phyloP scores from a whole-genome alignment of 1,140 invertebrate genomes.

The Bemisia tabaci region DNA sequence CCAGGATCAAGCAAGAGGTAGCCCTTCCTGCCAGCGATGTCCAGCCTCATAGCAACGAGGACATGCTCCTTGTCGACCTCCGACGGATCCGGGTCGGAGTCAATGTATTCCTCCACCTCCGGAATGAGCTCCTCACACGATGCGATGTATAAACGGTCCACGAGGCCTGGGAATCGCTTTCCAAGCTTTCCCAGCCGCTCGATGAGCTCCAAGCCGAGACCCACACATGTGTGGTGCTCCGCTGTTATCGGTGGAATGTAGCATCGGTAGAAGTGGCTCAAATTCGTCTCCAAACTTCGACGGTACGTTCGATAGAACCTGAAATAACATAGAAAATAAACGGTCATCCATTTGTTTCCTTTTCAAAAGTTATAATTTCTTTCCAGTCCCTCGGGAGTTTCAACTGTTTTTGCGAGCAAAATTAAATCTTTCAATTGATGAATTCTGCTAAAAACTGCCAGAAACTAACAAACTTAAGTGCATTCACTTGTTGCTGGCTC shows the following conservation, averaged over 20 bases:
- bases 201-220: conserved; percentile 64
- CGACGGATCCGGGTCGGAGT: conserved; percentile 22
- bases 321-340: conserved; percentile 9
- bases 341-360: too few relatives aligned
- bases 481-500: background rate
- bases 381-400: too few relatives aligned
- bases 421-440: background rate
- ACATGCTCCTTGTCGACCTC: conserved; percentile 72
- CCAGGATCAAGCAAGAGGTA: conserved; percentile 74
- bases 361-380: too few relatives aligned
- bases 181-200: conserved; percentile 39
- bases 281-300: conserved; percentile 39
- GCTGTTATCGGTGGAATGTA: conserved; percentile 63
- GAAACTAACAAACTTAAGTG: background rate
- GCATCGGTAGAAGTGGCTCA: conserved; percentile 53
- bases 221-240: conserved; percentile 74
- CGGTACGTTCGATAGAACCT: conserved; percentile 60
- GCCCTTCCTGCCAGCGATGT: conserved; percentile 53
- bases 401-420: background rate
- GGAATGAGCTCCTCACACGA: conserved; percentile 77
- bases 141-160: conserved; percentile 51
- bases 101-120: conserved; percentile 29
- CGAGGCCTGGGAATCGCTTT: conserved; percentile 42
- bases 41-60: conserved; percentile 59
- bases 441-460: background rate